phyloP scores from a whole-genome alignment of 2,113 vertebrate species.

The Callochromis pleurospilus region DNA sequence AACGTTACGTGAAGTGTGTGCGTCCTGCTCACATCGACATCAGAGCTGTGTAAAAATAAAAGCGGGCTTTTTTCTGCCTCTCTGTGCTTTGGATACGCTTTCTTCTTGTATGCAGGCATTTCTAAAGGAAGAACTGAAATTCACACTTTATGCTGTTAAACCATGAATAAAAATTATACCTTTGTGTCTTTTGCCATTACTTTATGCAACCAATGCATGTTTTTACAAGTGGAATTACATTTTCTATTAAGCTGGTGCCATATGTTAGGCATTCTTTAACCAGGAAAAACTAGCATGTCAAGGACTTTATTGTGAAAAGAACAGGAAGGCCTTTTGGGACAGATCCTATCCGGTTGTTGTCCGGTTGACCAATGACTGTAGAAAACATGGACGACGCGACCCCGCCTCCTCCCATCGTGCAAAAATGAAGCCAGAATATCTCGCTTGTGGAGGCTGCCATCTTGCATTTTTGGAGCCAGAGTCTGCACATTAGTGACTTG shows the following conservation, averaged over 20 bases:
- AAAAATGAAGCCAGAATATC: neutral
- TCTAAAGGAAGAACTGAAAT: neutral
- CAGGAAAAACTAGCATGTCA: neutral
- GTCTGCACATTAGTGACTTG: no score
- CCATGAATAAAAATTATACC: neutral
- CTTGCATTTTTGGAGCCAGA: no score
- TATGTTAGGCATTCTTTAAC: neutral
- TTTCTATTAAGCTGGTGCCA: neutral
- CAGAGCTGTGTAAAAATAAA: no score
- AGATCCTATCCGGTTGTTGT: neutral
- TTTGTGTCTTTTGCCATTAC: neutral
- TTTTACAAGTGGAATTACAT: neutral
- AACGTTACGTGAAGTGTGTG: neutral
- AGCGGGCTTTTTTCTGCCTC: neutral
- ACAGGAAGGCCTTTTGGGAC: neutral
- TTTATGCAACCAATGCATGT: neutral
- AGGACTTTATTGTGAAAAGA: neutral
- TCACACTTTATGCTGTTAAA: neutral
- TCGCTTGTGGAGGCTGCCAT: no score
- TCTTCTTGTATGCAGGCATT: neutral
- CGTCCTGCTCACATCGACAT: neutral
- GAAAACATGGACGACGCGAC: neutral
- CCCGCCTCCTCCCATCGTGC: rapidly evolving
- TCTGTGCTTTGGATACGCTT: neutral
- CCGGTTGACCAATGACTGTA: neutral